A percentile compares a stretch with the other conserved stretches of the same genome.
These are phyloP conservation scores for Alloplasta piceator DNA, from an alignment of 2,888 invertebrate species.

Conservation along the genomic window DNA sequence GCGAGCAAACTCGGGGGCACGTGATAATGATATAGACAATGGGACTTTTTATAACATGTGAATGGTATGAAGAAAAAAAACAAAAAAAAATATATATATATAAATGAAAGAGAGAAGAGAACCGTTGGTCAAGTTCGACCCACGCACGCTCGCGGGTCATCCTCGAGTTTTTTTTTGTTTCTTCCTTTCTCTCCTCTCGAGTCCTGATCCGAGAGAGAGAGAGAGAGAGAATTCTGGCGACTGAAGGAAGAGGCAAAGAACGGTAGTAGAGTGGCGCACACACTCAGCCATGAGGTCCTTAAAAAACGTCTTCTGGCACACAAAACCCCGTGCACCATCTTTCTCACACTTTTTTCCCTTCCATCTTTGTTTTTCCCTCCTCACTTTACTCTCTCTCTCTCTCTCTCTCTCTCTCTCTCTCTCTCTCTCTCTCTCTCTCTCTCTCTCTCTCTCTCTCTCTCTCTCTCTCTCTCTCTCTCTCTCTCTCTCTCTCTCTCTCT, in stretches of 20 bases:
- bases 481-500: slow-evolving; percentile 22
- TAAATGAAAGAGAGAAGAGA: slow-evolving; percentile 15
- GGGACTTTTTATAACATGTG: slow-evolving; percentile 55
- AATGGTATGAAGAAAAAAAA: slow-evolving; percentile 39
- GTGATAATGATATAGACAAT: slow-evolving; percentile 65
- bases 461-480: slow-evolving; percentile 54
- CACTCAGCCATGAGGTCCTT: slow-evolving; percentile 45
- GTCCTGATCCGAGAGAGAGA: slow-evolving; percentile 6
- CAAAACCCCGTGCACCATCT: slow-evolving; percentile 36
- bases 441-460: slow-evolving; percentile 2
- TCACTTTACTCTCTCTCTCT: slow-evolving; percentile 1
- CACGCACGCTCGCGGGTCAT: slow-evolving; percentile 53
- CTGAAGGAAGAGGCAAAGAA: slow-evolving; percentile 25
- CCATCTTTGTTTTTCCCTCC: slow-evolving; percentile 11
- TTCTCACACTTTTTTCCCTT: slow-evolving; percentile 58
- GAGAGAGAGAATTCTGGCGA: not conserved
- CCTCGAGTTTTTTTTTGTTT: slow-evolving; percentile 28
- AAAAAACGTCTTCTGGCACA: slow-evolving; percentile 43
- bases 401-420: slow-evolving; percentile 55
- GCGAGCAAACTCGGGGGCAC: slow-evolving; percentile 53
- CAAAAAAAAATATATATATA: not conserved
- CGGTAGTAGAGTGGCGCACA: slow-evolving; percentile 59
- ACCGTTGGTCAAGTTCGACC: slow-evolving; percentile 59
- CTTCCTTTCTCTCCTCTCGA: slow-evolving; percentile 2
- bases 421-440: slow-evolving; percentile 20